These are phyloP conservation scores for Sebastiscus tertius DNA, from an alignment of 2,797 vertebrate genomes.

Conservation along the genomic window DNA sequence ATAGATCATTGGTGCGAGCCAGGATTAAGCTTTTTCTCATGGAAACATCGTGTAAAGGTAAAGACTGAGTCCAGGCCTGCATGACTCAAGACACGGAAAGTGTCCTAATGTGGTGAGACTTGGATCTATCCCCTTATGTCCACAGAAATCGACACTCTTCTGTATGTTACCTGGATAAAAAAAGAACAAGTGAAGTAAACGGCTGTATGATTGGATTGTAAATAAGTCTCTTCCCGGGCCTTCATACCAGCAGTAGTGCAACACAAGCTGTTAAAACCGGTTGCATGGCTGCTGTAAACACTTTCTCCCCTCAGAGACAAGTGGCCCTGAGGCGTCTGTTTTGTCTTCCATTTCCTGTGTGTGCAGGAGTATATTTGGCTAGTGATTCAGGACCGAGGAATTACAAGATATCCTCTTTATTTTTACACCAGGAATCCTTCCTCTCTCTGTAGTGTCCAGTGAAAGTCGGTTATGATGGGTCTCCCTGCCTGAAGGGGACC, in stretches of 20 bases:
- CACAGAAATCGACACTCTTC: slow-evolving; percentile 5
- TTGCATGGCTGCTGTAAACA: slow-evolving; percentile 59
- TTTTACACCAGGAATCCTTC: slow-evolving; percentile 7
- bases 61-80: slow-evolving; percentile 27
- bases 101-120: slow-evolving; percentile 42
- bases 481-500: slow-evolving; percentile 62
- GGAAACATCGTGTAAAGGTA: slow-evolving; percentile 41
- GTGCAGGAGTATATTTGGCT: slow-evolving; percentile 39
- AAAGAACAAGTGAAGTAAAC: slow-evolving; percentile 12
- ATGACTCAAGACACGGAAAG: slow-evolving; percentile 51
- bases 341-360: slow-evolving; percentile 50
- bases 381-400: slow-evolving; percentile 11
- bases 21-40: slow-evolving; percentile 7
- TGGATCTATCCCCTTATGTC: slow-evolving; percentile 1
- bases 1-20: background rate
- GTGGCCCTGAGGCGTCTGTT: slow-evolving; percentile 61
- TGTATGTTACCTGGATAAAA: slow-evolving; percentile 11
- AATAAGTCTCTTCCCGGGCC: slow-evolving; percentile 49
- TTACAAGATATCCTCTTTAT: slow-evolving; percentile 14
- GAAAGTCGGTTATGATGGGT: slow-evolving; percentile 38
- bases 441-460: slow-evolving; percentile 20
- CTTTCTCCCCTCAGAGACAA: slow-evolving; percentile 47
- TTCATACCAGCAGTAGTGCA: slow-evolving; percentile 24
- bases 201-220: slow-evolving; percentile 38
- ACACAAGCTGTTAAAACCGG: slow-evolving; percentile 39